phyloP scores from a whole-genome alignment of 2,888 invertebrate genomes.

The Ellobium chinense region DNA sequence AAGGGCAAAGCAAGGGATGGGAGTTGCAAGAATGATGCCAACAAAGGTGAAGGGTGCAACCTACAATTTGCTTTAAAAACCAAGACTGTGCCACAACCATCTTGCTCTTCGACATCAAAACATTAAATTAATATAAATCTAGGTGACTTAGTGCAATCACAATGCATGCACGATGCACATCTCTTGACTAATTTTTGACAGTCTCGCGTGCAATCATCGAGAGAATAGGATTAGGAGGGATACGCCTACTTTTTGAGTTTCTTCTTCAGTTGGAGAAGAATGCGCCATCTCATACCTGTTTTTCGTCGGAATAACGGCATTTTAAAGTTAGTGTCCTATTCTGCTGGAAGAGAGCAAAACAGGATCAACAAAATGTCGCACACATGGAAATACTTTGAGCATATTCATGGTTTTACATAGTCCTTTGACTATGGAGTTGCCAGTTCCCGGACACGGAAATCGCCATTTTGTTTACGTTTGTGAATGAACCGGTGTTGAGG shows the following conservation, averaged over 20 bases:
- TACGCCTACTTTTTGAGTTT: constrained; percentile 37
- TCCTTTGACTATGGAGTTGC: neutral
- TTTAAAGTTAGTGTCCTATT: neutral
- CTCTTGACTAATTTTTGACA: too few relatives aligned
- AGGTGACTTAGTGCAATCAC: too few relatives aligned
- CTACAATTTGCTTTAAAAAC: too few relatives aligned
- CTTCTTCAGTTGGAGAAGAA: neutral
- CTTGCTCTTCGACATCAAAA: too few relatives aligned
- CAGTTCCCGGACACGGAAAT: constrained; percentile 26
- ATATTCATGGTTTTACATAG: neutral
- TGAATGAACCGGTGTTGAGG: constrained; percentile 31
- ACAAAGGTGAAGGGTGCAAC: too few relatives aligned
- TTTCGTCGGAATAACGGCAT: constrained; percentile 39
- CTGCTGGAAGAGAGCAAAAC: neutral
- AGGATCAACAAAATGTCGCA: neutral
- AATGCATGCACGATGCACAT: too few relatives aligned
- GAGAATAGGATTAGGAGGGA: too few relatives aligned
- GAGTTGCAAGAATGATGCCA: too few relatives aligned
- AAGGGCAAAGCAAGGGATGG: too few relatives aligned
- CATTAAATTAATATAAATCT: too few relatives aligned
- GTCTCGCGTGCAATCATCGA: too few relatives aligned
- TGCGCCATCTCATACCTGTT: constrained; percentile 3
- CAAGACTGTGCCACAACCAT: too few relatives aligned
- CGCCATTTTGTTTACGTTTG: constrained; percentile 41
- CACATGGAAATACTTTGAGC: neutral